These are phyloP conservation scores for Sussaba pulchella DNA, from an alignment of 2,888 invertebrate genomes.

Conservation along the genomic window DNA sequence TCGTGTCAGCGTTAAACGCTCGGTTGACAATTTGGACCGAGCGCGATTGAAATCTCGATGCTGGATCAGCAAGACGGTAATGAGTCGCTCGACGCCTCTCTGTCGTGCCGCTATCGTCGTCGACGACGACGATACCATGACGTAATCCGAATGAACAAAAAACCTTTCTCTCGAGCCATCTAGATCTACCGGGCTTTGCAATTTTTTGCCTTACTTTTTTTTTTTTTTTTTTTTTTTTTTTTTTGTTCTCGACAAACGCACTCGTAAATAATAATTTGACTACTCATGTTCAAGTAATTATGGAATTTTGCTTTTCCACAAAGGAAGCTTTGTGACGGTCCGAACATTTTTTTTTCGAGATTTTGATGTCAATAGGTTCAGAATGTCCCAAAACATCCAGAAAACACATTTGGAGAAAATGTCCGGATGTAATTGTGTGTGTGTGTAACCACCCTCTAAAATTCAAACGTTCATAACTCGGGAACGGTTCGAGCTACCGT, in stretches of 20 bases:
- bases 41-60: slow-evolving; percentile 35
- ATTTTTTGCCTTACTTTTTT: slow-evolving; percentile 8
- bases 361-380: no score
- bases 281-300: background rate
- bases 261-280: background rate
- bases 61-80: slow-evolving; percentile 43
- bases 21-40: slow-evolving; percentile 42
- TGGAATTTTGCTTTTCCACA: no score
- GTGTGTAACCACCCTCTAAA: no score
- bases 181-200: background rate
- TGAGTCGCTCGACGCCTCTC: slow-evolving; percentile 67
- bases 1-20: slow-evolving; percentile 27
- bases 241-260: background rate
- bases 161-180: background rate
- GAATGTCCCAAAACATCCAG: no score
- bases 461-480: no score
- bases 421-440: no score
- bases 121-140: slow-evolving; percentile 52
- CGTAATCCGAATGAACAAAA: slow-evolving; percentile 56
- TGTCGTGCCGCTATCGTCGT: slow-evolving; percentile 74
- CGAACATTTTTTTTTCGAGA: no score
- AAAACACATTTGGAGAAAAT: no score
- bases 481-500: no score
- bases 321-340: no score
- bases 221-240: background rate